Evolutionary conservation across 1,140 invertebrate species (phyloP).

Genomic region (Metopolophium dirhodum): DNA sequence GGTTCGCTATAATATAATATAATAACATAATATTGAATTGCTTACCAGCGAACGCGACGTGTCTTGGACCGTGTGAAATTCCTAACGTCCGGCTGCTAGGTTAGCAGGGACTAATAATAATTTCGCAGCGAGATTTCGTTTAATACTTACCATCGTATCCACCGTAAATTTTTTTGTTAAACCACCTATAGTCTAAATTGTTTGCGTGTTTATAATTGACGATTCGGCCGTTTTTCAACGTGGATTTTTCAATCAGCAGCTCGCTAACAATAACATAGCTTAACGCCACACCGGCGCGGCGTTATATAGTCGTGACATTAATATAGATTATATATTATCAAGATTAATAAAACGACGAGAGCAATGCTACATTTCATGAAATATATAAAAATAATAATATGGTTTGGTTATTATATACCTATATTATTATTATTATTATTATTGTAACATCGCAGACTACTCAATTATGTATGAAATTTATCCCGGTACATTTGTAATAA

Average conservation of each 20-base stretch:
- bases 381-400: neutral
- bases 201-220: neutral
- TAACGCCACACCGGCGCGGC: neutral
- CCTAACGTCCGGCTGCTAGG: neutral
- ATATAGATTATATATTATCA: neutral
- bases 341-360: neutral
- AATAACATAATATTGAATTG: neutral
- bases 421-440: neutral
- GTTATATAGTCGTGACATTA: neutral
- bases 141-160: neutral
- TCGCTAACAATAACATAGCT: neutral
- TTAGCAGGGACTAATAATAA: neutral
- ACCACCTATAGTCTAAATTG: neutral
- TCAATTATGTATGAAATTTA: neutral
- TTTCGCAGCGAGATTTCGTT: neutral
- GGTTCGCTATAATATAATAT: neutral
- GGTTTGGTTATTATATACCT: neutral
- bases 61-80: neutral
- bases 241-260: neutral
- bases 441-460: neutral
- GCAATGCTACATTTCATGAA: neutral
- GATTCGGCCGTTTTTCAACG: neutral
- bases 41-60: neutral
- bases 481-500: neutral
- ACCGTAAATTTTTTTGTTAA: neutral